Conservation (phyloP, 1,140 invertebrate species). For the Drosophila subobscura region DNA sequence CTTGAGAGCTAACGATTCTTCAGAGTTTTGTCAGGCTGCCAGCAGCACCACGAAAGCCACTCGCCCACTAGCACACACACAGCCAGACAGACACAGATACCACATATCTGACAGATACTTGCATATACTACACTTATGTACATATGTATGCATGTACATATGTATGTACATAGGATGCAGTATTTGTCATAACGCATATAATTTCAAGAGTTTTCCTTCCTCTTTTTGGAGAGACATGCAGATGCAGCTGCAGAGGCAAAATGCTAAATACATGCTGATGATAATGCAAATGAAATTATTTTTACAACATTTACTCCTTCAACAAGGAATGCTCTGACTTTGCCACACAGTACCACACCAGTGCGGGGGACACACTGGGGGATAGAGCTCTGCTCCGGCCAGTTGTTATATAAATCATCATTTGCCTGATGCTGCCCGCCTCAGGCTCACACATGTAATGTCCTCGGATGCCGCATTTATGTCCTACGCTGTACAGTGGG, state of each 20-base stretch:
- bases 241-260: conserved; percentile 18
- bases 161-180: conserved; percentile 5
- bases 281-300: conserved; percentile 69
- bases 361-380: neutral
- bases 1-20: conserved; percentile 40
- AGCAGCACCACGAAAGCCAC: conserved; percentile 43
- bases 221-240: conserved; percentile 30
- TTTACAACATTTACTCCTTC: conserved; percentile 56
- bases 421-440: conserved; percentile 41
- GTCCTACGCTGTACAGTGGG: conserved; percentile 29
- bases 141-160: neutral
- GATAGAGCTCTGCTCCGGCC: conserved; percentile 7
- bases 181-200: conserved; percentile 62
- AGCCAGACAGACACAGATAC: neutral
- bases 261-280: conserved; percentile 61
- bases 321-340: conserved; percentile 15
- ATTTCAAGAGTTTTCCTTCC: conserved; percentile 39
- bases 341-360: conserved; percentile 2
- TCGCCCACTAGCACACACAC: conserved; percentile 24
- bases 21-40: conserved; percentile 53
- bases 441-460: conserved; percentile 49
- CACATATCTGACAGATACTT: too few relatives aligned
- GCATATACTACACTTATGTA: too few relatives aligned
- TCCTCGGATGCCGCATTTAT: conserved; percentile 46
- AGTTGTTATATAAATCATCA: conserved; percentile 66